Percentiles rank a stretch among this genome's conserved stretches.
These are phyloP conservation scores for Leucopsar rothschildi DNA, from an alignment of 2,113 vertebrate species.

Conservation along the genomic window DNA sequence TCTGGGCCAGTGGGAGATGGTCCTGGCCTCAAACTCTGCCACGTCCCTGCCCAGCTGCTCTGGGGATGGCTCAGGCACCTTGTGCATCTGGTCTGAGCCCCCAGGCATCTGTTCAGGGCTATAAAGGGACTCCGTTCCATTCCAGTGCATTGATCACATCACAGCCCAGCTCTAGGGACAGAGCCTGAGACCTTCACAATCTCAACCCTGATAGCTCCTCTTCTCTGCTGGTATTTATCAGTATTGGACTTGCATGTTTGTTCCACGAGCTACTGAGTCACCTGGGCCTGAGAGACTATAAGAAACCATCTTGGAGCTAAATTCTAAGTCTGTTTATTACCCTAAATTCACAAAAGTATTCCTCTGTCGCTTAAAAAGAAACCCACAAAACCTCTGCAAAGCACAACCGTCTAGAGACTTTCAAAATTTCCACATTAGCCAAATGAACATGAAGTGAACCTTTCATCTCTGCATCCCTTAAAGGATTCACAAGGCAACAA, in stretches of 20 bases:
- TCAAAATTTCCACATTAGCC: background rate
- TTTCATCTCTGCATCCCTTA: background rate
- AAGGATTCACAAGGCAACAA: conserved; percentile 44
- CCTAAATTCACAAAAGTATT: background rate
- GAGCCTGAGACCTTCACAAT: background rate
- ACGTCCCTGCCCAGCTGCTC: background rate
- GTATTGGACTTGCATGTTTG: background rate
- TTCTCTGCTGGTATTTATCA: background rate
- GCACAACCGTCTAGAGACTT: background rate
- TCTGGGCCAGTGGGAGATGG: background rate
- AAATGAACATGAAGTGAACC: background rate
- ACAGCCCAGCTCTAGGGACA: background rate
- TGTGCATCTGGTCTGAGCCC: background rate
- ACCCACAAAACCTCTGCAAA: background rate
- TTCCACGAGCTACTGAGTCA: background rate
- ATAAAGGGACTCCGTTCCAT: background rate
- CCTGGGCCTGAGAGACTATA: background rate
- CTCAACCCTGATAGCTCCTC: background rate
- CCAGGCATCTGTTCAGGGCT: background rate
- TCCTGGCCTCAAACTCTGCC: background rate
- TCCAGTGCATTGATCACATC: background rate
- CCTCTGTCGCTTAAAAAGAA: background rate
- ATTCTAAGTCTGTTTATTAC: background rate
- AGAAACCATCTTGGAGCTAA: background rate
- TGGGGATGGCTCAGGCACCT: background rate